phyloP scores from a whole-genome alignment of 2,113 vertebrate species.

The Caretta caretta region DNA sequence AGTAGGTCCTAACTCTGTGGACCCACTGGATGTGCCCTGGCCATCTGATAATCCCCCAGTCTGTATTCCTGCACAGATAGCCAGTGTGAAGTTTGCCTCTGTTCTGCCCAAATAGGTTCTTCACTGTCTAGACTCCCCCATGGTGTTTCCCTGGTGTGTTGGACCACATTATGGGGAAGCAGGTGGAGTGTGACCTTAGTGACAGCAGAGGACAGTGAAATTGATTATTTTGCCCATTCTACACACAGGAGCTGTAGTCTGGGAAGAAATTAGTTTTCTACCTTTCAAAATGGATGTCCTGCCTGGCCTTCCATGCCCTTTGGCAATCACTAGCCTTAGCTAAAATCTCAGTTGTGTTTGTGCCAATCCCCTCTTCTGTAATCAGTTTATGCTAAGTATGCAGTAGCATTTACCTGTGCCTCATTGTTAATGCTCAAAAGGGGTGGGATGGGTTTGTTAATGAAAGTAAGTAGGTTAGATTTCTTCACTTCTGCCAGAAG shows the following conservation, averaged over 20 bases:
- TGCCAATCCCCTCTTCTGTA: not conserved
- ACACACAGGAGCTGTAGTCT: not conserved
- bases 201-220: conserved; percentile 8
- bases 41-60: not conserved
- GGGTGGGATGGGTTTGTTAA: not conserved
- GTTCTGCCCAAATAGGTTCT: too few species aligned
- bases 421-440: not conserved
- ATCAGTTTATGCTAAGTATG: not conserved
- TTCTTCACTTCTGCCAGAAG: not conserved
- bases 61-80: too few species aligned
- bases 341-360: not conserved
- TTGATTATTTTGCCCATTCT: not conserved
- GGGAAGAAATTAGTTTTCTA: not conserved
- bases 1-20: not conserved
- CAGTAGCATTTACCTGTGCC: not conserved
- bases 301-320: too few species aligned
- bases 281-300: not conserved
- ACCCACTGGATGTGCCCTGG: not conserved
- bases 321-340: not conserved
- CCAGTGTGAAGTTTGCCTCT: not conserved
- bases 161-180: not conserved
- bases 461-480: not conserved
- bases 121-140: too few species aligned
- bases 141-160: not conserved
- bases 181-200: not conserved